Conservation (phyloP, 2,888 invertebrate genomes). For the Ectemnius lituratus region DNA sequence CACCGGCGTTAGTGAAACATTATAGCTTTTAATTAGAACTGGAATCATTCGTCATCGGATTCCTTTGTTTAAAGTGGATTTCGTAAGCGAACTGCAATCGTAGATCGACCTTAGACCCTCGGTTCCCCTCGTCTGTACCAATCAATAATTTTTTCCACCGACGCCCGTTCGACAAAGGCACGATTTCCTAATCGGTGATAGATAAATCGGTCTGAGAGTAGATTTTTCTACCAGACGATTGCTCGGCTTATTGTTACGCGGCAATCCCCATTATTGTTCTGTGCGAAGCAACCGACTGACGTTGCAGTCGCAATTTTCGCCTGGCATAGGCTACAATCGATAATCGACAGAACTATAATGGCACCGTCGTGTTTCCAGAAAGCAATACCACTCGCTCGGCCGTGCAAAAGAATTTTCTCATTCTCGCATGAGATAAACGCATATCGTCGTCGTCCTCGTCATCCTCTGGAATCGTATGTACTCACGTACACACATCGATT, state of each 20-base stretch:
- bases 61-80: neutral
- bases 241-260: too few species aligned
- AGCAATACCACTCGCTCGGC: slow-evolving; percentile 30
- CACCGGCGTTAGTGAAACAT: slow-evolving; percentile 46
- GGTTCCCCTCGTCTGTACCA: too few species aligned
- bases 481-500: slow-evolving; percentile 27
- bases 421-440: slow-evolving; percentile 21
- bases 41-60: neutral
- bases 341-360: slow-evolving; percentile 37
- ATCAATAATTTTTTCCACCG: too few species aligned
- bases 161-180: too few species aligned
- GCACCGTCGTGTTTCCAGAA: slow-evolving; percentile 33
- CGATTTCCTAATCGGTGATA: too few species aligned
- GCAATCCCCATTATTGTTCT: too few species aligned
- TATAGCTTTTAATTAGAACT: slow-evolving; percentile 64
- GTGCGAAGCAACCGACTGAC: slow-evolving; percentile 11
- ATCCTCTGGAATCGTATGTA: too few species aligned
- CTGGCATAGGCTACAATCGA: slow-evolving; percentile 28
- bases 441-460: neutral
- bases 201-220: too few species aligned
- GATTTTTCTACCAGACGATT: too few species aligned
- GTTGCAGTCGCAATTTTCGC: slow-evolving; percentile 33
- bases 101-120: too few species aligned
- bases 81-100: too few species aligned
- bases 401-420: slow-evolving; percentile 18